Evolutionary conservation across 2,888 invertebrate genomes (phyloP), one percentile per base, ranked within the genome.

Genomic region (Apamea anceps): DNA sequence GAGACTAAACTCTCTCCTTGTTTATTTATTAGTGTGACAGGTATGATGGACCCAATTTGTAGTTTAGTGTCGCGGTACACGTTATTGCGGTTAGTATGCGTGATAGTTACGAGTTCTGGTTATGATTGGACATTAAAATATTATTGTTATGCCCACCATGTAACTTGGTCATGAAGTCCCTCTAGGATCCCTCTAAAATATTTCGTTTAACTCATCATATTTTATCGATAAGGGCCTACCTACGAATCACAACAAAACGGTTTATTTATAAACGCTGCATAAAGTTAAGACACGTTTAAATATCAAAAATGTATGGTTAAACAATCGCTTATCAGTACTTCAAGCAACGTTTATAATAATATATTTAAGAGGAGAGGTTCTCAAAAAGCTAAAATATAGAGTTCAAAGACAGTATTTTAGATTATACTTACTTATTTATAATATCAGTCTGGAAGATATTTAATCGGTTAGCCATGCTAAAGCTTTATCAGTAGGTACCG

Each of bases 1-100:
- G 88, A 91, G 89, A 91, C 90, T 92, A 93, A 92, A 92, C 91
- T 94, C 92, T 89, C 90, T 90, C 84, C 92, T 92, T 92, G 91
- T 92, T 93, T 93, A 93, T 93, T 92, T 87, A 84, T 84, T 91
- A 88, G 83, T 87, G 86, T 91, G 89, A 90, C 85, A 88, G 85
- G 81, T 91, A 90, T 89, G 89, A 85, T 89, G 87, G 89, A 89
- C 87, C 91, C 81, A 87, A 90, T 91, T 89, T 85, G 76, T 80
- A 77, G 60, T 83, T 89, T 70, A 79, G 60, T 80, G 75, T 72
- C 66, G 42, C 66, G 65, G 67, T 81, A 77, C 66, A 54, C 70
- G 81, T 77, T 77, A 80, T 72, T 62, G 77, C 73, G 68, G 76
- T 81, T 81, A 81, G 48, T 75, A 71, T 81, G 71, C 67, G 65